phyloP scores from a whole-genome alignment of 2,888 invertebrate species.

The Lordiphosa fenestrarum region DNA sequence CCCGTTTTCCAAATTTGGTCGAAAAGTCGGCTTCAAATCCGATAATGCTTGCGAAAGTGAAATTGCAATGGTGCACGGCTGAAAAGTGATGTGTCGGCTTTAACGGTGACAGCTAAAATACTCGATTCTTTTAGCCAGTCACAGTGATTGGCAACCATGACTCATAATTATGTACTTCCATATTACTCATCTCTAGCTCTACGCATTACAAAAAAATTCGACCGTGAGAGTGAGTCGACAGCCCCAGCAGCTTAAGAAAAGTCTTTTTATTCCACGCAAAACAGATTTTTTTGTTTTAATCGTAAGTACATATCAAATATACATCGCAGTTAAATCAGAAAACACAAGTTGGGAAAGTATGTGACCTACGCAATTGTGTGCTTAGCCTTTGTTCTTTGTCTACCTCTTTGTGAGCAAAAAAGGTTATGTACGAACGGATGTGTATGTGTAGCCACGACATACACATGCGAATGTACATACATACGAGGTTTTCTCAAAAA shows the following conservation, averaged over 20 bases:
- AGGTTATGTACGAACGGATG: conserved; percentile 38
- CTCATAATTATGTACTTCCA: too few relatives aligned
- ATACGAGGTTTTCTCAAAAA: conserved; percentile 27
- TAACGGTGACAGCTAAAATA: too few relatives aligned
- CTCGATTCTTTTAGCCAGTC: too few relatives aligned
- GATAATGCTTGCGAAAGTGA: too few relatives aligned
- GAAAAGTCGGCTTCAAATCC: too few relatives aligned
- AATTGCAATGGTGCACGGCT: too few relatives aligned
- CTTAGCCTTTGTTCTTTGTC: conserved; percentile 1
- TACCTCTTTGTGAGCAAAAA: conserved; percentile 19
- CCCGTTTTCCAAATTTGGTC: too few relatives aligned
- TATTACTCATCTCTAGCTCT: conserved; percentile 1
- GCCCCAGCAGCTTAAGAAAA: conserved; percentile 36
- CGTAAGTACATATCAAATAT: conserved; percentile 71
- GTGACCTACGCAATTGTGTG: background rate
- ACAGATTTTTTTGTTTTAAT: conserved; percentile 80
- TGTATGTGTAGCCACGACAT: conserved; percentile 4
- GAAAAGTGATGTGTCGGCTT: too few relatives aligned
- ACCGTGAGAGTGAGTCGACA: too few relatives aligned
- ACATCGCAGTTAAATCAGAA: background rate
- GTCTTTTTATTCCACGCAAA: conserved; percentile 72
- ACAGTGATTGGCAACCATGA: too few relatives aligned
- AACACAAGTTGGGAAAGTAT: background rate
- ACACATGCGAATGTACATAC: conserved; percentile 7
- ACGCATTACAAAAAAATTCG: conserved; percentile 1